Base-by-base conservation (phyloP, 2,888 invertebrate genomes). In the Drosophila mulleri region DNA sequence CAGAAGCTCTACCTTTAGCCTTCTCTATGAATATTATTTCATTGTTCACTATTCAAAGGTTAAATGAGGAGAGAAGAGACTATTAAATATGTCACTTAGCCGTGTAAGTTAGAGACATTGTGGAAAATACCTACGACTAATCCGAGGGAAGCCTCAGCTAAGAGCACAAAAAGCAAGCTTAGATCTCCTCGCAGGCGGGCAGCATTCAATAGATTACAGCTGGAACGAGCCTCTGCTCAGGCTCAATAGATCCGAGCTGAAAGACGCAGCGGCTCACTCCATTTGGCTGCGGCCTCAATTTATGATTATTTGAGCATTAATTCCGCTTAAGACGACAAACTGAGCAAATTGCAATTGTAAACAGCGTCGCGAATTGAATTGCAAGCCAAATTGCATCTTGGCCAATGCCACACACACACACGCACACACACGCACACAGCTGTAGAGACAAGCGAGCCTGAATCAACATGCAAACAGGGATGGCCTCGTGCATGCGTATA, bases 331-430 rank as follows among this genome's bases (percentile, higher is more conserved):
- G 18, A 12, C 12, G 42, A 16, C 37, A 20, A 42, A 12, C 37
- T 29, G 20, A 11, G 67, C 58, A 52, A 45, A 67, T 52, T 37
- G 37, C 39, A 41, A 26, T 14, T 26, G 48, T 48, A 68, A 48
- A 54, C 69, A 61, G 11, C 12, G 42, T 8, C 45, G 44, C 62
- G 39, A 47, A 64, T 50, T 63, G 64, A 64, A 67, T 58, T 67
- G 63, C 64, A 59, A 26, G 72, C 45, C 68, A 57, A 72, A 76
- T 60, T 69, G 78, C 76, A 70, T 45, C 53, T 57, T 44, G 57
- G 60, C 57, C 78, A 69, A 69, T 62, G 77, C 45, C 58, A 41
- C 59, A 57, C 26, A 9, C 6, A 32, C 18, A 11, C 26, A 45
- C 14, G 7, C 20, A 12, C 12, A 35, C 12, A 35, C 35, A 4